Percentiles rank a stretch among this genome's conserved stretches.
Conservation (phyloP, 2,113 vertebrate genomes). For the Ibidorhyncha struthersii region DNA sequence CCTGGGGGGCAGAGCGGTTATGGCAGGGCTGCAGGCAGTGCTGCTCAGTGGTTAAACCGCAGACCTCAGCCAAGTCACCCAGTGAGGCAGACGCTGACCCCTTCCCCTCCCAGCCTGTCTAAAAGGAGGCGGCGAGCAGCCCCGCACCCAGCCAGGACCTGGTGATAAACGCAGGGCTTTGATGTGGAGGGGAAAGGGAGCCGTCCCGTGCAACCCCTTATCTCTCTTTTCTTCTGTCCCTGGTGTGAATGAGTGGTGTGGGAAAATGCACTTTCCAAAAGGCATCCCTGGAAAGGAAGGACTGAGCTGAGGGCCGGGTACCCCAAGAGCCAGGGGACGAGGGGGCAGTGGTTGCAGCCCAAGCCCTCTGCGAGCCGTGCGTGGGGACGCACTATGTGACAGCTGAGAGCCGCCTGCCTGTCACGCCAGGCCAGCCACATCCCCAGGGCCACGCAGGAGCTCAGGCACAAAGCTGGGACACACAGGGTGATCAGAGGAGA, state of each 20-base stretch:
- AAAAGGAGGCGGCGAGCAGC: not conserved
- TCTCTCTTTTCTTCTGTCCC: not conserved
- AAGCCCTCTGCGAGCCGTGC: not conserved
- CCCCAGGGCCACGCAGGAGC: not conserved
- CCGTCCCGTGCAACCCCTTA: not conserved
- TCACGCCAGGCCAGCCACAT: not conserved
- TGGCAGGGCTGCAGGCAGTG: not conserved
- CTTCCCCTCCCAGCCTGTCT: not conserved
- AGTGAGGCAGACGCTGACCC: not conserved
- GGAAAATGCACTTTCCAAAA: not conserved
- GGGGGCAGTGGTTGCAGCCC: not conserved
- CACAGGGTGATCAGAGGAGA: not conserved
- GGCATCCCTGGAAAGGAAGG: not conserved
- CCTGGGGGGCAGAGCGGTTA: rapidly evolving
- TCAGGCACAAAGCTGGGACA: not conserved
- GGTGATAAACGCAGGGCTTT: not conserved
- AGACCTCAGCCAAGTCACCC: rapidly evolving
- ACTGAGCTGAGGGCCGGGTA: not conserved
- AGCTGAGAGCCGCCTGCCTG: not conserved
- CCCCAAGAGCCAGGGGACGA: not conserved
- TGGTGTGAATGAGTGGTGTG: not conserved
- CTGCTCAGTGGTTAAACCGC: not conserved
- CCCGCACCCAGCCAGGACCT: not conserved
- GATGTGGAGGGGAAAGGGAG: not conserved
- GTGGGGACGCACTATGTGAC: not conserved